These are phyloP conservation scores for Varroa destructor DNA, from an alignment of 1,140 invertebrate species.

Conservation along the genomic window DNA sequence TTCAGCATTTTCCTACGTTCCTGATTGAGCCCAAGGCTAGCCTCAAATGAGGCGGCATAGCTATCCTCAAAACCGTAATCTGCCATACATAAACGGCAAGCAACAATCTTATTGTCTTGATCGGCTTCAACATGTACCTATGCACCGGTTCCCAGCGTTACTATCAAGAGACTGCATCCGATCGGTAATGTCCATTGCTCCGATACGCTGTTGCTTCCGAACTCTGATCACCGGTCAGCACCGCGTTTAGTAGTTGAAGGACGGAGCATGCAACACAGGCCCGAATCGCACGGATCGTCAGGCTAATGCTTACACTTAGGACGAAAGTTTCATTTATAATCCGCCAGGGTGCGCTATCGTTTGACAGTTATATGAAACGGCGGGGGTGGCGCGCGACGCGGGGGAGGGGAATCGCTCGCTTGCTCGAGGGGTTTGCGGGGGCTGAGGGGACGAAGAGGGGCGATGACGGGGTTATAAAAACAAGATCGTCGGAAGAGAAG, in stretches of 20 bases:
- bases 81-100: too few relatives aligned
- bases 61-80: too few relatives aligned
- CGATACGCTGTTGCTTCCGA: neutral
- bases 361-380: too few relatives aligned
- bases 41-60: too few relatives aligned
- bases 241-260: neutral
- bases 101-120: too few relatives aligned
- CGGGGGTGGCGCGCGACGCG: neutral
- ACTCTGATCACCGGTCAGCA: neutral
- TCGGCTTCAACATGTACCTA: too few relatives aligned
- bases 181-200: neutral
- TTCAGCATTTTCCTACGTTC: too few relatives aligned
- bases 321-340: neutral
- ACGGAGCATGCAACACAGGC: too few relatives aligned
- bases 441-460: neutral
- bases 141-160: too few relatives aligned
- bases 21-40: too few relatives aligned
- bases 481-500: constrained; percentile 19
- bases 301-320: too few relatives aligned
- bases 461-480: constrained; percentile 2
- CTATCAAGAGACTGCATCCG: neutral
- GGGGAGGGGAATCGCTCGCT: neutral
- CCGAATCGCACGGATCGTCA: too few relatives aligned
- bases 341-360: constrained; percentile 8
- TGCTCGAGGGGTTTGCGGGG: neutral